These are phyloP conservation scores for Lomographa bimaculata DNA, from an alignment of 2,888 invertebrate species.

Conservation along the genomic window DNA sequence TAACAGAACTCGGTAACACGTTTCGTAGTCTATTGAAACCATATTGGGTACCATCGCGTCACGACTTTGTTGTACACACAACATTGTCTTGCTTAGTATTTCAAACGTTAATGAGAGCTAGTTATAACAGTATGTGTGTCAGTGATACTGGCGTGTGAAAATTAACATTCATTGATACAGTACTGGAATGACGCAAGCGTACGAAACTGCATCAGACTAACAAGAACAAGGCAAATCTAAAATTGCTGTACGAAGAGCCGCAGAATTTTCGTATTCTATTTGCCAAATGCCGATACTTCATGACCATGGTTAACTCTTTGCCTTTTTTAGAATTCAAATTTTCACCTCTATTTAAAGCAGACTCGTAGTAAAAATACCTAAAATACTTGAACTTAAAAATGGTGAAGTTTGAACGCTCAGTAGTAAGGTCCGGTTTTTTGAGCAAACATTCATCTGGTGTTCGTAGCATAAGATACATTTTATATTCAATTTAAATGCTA, in stretches of 20 bases:
- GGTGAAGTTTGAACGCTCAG: constrained; percentile 6
- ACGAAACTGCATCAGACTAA: constrained; percentile 21
- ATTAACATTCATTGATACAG: constrained; percentile 28
- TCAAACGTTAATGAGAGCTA: constrained; percentile 31
- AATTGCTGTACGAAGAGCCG: constrained; percentile 27
- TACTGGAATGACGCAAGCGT: constrained; percentile 20
- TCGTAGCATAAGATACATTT: too few species aligned
- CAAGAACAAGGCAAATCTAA: constrained; percentile 24
- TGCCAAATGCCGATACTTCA: constrained; percentile 28
- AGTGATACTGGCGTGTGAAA: constrained; percentile 41
- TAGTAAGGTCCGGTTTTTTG: constrained; percentile 5
- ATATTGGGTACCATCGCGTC: constrained; percentile 34
- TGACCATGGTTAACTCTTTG: constrained; percentile 21
- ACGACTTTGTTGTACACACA: constrained; percentile 30
- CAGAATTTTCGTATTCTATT: constrained; percentile 27
- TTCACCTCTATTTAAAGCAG: constrained; percentile 6
- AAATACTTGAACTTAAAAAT: constrained; percentile 4
- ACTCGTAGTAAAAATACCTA: not conserved
- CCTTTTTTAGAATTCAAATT: not conserved
- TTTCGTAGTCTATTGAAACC: constrained; percentile 30
- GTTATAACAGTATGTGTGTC: constrained; percentile 32
- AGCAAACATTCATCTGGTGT: too few species aligned
- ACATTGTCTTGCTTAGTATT: constrained; percentile 37
- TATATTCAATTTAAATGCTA: too few species aligned
- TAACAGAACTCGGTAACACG: constrained; percentile 27